Conservation (phyloP, 2,797 vertebrate species). For the Cynodonichthys magdalenae region DNA sequence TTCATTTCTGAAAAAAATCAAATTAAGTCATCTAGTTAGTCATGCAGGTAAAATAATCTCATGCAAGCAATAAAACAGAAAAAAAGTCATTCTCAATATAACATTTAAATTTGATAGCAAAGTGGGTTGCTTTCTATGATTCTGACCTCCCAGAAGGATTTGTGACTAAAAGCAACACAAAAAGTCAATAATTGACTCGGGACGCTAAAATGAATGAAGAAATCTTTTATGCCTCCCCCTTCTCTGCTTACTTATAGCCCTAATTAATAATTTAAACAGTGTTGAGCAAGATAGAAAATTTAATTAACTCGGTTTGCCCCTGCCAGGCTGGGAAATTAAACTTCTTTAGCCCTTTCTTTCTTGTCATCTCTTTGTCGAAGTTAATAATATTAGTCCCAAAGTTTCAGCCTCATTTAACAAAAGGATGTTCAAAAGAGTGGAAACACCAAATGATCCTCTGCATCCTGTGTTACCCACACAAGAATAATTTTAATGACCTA, state of each 20-base stretch:
- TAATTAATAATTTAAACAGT: slow-evolving; percentile 64
- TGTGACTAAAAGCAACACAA: neutral
- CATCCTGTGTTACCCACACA: neutral
- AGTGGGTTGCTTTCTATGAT: neutral
- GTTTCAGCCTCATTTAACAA: neutral
- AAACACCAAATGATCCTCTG: neutral
- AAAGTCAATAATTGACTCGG: neutral
- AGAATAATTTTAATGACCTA: slow-evolving; percentile 1
- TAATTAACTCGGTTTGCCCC: slow-evolving; percentile 67
- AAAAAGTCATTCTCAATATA: too few species aligned
- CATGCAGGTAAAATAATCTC: too few species aligned
- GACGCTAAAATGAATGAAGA: neutral
- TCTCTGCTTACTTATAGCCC: slow-evolving; percentile 8
- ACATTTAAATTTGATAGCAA: neutral
- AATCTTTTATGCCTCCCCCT: neutral
- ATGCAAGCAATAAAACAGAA: too few species aligned
- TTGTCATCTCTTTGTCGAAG: slow-evolving; percentile 24
- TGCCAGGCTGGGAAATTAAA: slow-evolving; percentile 48
- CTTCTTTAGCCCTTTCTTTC: slow-evolving; percentile 24
- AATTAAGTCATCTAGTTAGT: too few species aligned
- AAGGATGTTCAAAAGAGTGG: neutral
- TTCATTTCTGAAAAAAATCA: too few species aligned
- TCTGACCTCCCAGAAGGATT: neutral
- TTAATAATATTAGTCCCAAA: neutral
- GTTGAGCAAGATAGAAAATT: slow-evolving; percentile 64